Evolutionary conservation across 2,888 invertebrate species (phyloP), one percentile per base, ranked within the genome.

Genomic region (Drosophila rubida): DNA sequence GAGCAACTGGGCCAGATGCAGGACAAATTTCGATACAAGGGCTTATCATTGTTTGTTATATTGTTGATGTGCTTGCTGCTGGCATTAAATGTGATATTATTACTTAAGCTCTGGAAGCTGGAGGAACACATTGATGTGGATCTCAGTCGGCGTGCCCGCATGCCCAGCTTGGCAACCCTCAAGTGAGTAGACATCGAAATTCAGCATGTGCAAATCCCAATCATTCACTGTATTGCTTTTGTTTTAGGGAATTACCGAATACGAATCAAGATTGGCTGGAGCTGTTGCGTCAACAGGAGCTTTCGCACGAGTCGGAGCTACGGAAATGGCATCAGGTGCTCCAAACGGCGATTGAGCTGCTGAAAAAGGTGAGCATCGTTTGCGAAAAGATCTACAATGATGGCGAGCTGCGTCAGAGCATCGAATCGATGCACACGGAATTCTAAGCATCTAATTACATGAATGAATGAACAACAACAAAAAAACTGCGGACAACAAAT

Each of bases 221-320:
- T n/a, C 6, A 22, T 19, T 45, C 6, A 11, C 30, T 44, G 37
- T 27, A 19, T 57, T 16, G 0, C 4, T 4, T 32, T 9, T 19
- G 45, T 50, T 13, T 14, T 25, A 95, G 95, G 86, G 93, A 94
- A 89, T 94, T 95, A 61, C 96, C 96, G 25, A 94, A 94, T 87
- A 94, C 95, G 80, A 95, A 95, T 90, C 95, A 96, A 86, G 96
- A 96, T 90, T 97, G 97, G 97, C 93, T 96, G 63, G 93, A 94
- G 76, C 92, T 97, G 72, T 92, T 97, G 80, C 95, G 95, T 89
- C 95, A 95, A 75, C 97, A 97, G 93, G 95, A 97, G 91, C 93
- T 94, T 60, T 93, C 96, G 45, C 97, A 97, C 92, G 94, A 96
- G 66, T 93, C 95, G 27, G 96, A 97, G 93, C 93, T 97, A 91